These are phyloP conservation scores for Busseola fusca DNA, from an alignment of 2,888 invertebrate species.

Conservation along the genomic window DNA sequence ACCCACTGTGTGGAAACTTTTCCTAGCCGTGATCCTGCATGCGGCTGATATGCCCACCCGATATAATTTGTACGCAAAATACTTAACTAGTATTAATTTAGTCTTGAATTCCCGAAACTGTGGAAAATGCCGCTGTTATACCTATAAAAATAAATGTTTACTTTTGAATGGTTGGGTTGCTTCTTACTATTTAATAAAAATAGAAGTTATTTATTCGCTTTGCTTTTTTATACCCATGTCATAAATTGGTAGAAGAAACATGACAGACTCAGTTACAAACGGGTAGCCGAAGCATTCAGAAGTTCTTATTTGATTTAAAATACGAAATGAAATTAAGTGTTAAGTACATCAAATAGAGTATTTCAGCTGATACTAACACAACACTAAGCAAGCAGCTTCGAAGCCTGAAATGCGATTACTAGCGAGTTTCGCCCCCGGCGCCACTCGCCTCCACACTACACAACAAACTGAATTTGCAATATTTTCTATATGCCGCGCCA, in stretches of 20 bases:
- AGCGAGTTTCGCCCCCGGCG: conserved; percentile 39
- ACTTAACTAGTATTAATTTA: not conserved
- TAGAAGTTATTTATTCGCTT: not conserved
- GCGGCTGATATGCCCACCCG: too few species aligned
- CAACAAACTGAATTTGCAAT: conserved; percentile 76
- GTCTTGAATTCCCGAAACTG: not conserved
- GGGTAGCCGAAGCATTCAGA: not conserved
- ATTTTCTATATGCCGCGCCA: conserved; percentile 75
- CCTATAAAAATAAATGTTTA: not conserved
- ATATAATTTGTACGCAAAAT: not conserved
- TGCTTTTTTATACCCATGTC: not conserved
- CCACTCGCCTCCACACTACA: conserved; percentile 54
- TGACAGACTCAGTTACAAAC: not conserved
- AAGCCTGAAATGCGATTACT: conserved; percentile 55
- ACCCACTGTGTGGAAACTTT: too few species aligned
- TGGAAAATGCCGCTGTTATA: not conserved
- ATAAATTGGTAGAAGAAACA: not conserved
- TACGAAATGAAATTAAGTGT: not conserved
- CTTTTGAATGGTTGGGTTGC: not conserved
- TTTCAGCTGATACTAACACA: conserved; percentile 26
- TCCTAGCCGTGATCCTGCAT: too few species aligned
- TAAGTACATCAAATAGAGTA: not conserved
- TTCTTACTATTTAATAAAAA: not conserved
- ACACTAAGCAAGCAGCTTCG: conserved; percentile 34
- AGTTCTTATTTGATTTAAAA: not conserved